These are phyloP conservation scores for Pipistrellus kuhlii DNA, from an alignment of 2,797 vertebrate species.

Conservation along the genomic window DNA sequence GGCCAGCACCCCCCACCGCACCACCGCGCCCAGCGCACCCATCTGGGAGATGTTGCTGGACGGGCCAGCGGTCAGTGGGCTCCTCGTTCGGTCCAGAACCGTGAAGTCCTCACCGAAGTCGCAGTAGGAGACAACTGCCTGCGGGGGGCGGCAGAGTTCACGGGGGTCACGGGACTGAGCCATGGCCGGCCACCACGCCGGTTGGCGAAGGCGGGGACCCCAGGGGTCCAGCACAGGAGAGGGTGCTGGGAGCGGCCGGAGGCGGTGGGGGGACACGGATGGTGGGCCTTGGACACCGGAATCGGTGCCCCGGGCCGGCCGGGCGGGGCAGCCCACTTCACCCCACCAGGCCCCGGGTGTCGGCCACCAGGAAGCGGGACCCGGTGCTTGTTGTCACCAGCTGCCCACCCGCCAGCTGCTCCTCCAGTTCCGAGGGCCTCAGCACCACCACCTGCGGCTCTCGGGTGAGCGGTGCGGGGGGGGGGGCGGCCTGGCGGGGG, in stretches of 20 bases:
- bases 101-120: slow-evolving; percentile 93
- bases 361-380: slow-evolving; percentile 91
- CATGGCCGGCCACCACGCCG: neutral
- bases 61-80: slow-evolving; percentile 83
- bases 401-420: slow-evolving; percentile 89
- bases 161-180: neutral
- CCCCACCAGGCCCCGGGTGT: slow-evolving; percentile 94
- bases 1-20: neutral
- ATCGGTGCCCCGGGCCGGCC: neutral
- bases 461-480: neutral
- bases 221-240: neutral
- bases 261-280: neutral
- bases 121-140: slow-evolving; percentile 96
- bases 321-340: slow-evolving; percentile 80
- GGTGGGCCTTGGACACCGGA: neutral
- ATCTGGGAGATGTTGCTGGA: slow-evolving; percentile 88
- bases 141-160: neutral
- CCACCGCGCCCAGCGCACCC: neutral
- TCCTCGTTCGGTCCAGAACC: slow-evolving; percentile 88
- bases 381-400: slow-evolving; percentile 88
- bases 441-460: slow-evolving; percentile 93
- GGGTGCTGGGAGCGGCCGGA: neutral
- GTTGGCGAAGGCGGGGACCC: neutral
- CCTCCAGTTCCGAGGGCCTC: slow-evolving; percentile 91
- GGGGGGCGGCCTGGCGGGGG: no score